Conservation (phyloP, 1,140 invertebrate genomes). For the Cydia fagiglandana region DNA sequence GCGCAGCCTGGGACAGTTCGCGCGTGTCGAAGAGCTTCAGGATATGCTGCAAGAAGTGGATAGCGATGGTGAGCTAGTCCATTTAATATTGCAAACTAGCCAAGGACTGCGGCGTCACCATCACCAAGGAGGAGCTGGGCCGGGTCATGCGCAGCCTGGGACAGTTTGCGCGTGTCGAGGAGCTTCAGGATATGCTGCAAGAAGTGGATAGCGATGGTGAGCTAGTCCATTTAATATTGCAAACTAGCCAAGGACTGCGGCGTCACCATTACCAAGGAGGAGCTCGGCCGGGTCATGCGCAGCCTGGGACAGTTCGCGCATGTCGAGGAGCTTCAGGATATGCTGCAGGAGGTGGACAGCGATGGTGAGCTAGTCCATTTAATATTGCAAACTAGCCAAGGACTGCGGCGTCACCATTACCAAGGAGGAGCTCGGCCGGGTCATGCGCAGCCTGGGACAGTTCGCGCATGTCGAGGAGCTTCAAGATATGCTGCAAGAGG, state of each 20-base stretch:
- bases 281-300: conserved; percentile 90
- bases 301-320: conserved; percentile 91
- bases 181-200: conserved; percentile 92
- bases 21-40: conserved; percentile 89
- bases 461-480: conserved; percentile 91
- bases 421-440: conserved; percentile 90
- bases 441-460: conserved; percentile 91
- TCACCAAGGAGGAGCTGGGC: conserved; percentile 92
- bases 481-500: conserved; percentile 93
- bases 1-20: conserved; percentile 91
- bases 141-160: conserved; percentile 91
- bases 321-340: conserved; percentile 90
- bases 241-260: conserved; percentile 86
- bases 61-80: conserved; percentile 85
- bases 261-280: conserved; percentile 92
- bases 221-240: background rate
- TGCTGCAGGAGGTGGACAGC: conserved; percentile 94
- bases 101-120: conserved; percentile 92
- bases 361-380: conserved; percentile 82
- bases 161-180: conserved; percentile 91
- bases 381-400: background rate
- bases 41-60: conserved; percentile 95
- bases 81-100: background rate
- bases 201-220: conserved; percentile 94
- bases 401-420: conserved; percentile 82